A percentile compares a stretch with the other conserved stretches of the same genome.
These are phyloP conservation scores for Neodiprion pinetum DNA, from an alignment of 1,140 invertebrate genomes.

Conservation along the genomic window DNA sequence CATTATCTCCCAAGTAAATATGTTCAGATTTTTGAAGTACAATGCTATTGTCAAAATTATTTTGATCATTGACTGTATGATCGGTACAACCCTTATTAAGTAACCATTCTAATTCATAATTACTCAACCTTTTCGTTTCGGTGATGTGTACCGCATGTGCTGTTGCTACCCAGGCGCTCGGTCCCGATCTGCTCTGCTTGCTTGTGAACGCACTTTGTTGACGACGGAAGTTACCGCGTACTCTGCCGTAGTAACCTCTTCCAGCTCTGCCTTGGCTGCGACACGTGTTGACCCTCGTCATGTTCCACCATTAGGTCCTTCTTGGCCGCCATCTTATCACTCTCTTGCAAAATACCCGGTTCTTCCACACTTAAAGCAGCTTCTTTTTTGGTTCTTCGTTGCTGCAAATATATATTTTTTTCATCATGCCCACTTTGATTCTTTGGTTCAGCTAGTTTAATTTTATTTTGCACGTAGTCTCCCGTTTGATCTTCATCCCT, in stretches of 20 bases:
- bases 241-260: not conserved
- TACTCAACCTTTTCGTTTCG: slow-evolving; percentile 12
- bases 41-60: not conserved
- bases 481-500: slow-evolving; percentile 17
- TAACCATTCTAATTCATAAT: not conserved
- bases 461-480: slow-evolving; percentile 24
- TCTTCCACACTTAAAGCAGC: slow-evolving; percentile 25
- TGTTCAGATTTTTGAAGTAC: not conserved
- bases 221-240: not conserved
- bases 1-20: not conserved
- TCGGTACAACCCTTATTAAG: slow-evolving; percentile 4
- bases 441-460: slow-evolving; percentile 21
- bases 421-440: slow-evolving; percentile 18
- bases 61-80: slow-evolving; percentile 8
- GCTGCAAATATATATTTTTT: slow-evolving; percentile 24
- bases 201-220: not conserved
- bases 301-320: not conserved
- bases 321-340: not conserved
- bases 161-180: slow-evolving; percentile 20
- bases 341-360: slow-evolving; percentile 21
- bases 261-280: not conserved
- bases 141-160: slow-evolving; percentile 19
- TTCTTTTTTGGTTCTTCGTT: slow-evolving; percentile 14
- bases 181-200: slow-evolving; percentile 8
- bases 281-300: slow-evolving; percentile 25